These are phyloP conservation scores for Tuta absoluta DNA, from an alignment of 2,888 invertebrate genomes.

Conservation along the genomic window DNA sequence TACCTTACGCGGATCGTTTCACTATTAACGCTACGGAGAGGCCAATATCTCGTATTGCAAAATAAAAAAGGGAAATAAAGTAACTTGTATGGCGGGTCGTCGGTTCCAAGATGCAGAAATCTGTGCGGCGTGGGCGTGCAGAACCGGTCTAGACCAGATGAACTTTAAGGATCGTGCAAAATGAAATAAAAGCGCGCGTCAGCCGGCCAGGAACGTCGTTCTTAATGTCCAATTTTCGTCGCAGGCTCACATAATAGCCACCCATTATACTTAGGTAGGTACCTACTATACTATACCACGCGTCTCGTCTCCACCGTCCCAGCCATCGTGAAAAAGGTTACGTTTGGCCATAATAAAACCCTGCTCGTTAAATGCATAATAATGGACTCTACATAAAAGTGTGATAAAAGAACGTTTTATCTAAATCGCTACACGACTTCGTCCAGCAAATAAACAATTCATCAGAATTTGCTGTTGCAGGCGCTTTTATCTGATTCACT, in stretches of 20 bases:
- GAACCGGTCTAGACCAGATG: slow-evolving; percentile 80
- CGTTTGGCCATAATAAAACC: slow-evolving; percentile 17
- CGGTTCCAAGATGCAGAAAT: slow-evolving; percentile 79
- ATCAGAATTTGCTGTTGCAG: slow-evolving; percentile 12
- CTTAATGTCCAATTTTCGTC: slow-evolving; percentile 37
- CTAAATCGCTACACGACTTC: slow-evolving; percentile 6
- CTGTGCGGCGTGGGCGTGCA: slow-evolving; percentile 73
- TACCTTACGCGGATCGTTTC: slow-evolving; percentile 52
- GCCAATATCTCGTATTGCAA: slow-evolving; percentile 72
- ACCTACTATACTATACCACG: background rate
- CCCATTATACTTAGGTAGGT: background rate
- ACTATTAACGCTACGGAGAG: slow-evolving; percentile 63
- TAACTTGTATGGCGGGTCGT: slow-evolving; percentile 75
- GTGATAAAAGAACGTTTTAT: background rate
- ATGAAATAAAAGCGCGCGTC: slow-evolving; percentile 74
- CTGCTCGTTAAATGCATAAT: slow-evolving; percentile 12
- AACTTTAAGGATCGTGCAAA: slow-evolving; percentile 76
- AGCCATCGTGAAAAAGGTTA: slow-evolving; percentile 2
- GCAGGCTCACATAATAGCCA: slow-evolving; percentile 11
- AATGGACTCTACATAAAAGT: slow-evolving; percentile 13
- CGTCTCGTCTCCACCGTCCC: background rate
- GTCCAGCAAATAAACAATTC: slow-evolving; percentile 10
- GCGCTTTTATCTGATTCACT: slow-evolving; percentile 5
- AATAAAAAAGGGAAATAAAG: slow-evolving; percentile 75
- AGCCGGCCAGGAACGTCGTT: slow-evolving; percentile 57